A percentile compares a stretch with the other conserved stretches of the same genome.
phyloP scores from a whole-genome alignment of 2,888 invertebrate species.

The Siphlonurus alternatus region DNA sequence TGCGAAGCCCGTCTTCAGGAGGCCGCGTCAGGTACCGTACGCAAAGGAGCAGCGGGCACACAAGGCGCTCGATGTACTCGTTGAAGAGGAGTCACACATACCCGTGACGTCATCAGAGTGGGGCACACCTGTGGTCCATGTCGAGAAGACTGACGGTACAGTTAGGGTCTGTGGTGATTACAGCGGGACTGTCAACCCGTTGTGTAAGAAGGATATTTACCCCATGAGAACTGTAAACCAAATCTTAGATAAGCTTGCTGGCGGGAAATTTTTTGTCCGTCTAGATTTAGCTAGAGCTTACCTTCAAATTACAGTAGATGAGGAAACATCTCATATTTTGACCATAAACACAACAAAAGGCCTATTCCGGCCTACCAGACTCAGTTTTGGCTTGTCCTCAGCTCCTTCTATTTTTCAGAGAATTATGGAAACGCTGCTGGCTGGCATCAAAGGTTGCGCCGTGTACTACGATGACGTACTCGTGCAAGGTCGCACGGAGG shows the following conservation, averaged over 20 bases:
- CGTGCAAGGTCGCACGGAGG: neutral
- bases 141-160: neutral
- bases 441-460: neutral
- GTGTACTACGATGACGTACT: constrained; percentile 1
- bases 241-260: neutral
- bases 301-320: too few species aligned
- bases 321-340: neutral
- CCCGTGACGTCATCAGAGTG: neutral
- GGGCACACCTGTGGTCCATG: neutral
- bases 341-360: neutral
- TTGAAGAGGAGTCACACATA: neutral
- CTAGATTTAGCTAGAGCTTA: neutral
- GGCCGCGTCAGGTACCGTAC: neutral
- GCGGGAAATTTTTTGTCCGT: neutral
- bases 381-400: neutral
- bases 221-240: too few species aligned
- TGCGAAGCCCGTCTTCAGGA: neutral
- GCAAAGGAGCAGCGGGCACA: neutral
- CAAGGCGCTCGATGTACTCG: neutral
- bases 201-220: too few species aligned
- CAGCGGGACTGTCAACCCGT: too few species aligned
- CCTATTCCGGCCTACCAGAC: neutral
- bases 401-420: neutral
- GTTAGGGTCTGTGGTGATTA: neutral
- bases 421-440: neutral